A percentile compares a stretch with the other conserved stretches of the same genome.
These are phyloP conservation scores for Trachymyrmex cornetzi DNA, from an alignment of 1,140 invertebrate genomes.

Conservation along the genomic window DNA sequence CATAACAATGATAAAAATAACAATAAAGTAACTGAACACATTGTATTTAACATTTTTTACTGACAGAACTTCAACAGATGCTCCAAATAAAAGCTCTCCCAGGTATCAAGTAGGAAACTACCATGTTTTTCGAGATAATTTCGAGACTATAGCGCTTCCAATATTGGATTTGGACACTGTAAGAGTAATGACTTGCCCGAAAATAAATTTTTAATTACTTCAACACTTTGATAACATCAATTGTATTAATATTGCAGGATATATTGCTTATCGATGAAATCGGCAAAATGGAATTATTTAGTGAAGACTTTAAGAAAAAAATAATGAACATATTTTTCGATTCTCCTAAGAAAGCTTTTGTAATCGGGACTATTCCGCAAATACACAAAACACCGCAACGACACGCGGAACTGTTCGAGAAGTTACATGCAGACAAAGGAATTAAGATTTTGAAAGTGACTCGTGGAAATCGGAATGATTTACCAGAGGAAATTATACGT, in stretches of 20 bases:
- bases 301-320: conserved; percentile 86
- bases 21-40: conserved; percentile 29
- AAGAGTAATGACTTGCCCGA: conserved; percentile 44
- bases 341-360: conserved; percentile 64
- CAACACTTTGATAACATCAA: neutral
- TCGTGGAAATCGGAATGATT: conserved; percentile 70
- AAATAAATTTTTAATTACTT: neutral
- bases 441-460: conserved; percentile 73
- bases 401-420: conserved; percentile 72
- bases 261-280: conserved; percentile 89
- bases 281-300: conserved; percentile 91
- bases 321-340: conserved; percentile 82
- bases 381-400: conserved; percentile 71
- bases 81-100: conserved; percentile 62
- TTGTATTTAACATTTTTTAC: conserved; percentile 50
- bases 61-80: conserved; percentile 68
- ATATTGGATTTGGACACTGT: conserved; percentile 80
- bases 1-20: neutral
- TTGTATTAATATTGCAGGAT: conserved; percentile 74
- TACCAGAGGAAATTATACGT: conserved; percentile 70
- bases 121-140: conserved; percentile 87
- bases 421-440: conserved; percentile 64
- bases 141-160: conserved; percentile 88
- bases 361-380: conserved; percentile 88
- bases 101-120: conserved; percentile 88